A percentile compares a stretch with the other conserved stretches of the same genome.
phyloP scores from a whole-genome alignment of 2,113 vertebrate species.

The Syrmaticus mikado region DNA sequence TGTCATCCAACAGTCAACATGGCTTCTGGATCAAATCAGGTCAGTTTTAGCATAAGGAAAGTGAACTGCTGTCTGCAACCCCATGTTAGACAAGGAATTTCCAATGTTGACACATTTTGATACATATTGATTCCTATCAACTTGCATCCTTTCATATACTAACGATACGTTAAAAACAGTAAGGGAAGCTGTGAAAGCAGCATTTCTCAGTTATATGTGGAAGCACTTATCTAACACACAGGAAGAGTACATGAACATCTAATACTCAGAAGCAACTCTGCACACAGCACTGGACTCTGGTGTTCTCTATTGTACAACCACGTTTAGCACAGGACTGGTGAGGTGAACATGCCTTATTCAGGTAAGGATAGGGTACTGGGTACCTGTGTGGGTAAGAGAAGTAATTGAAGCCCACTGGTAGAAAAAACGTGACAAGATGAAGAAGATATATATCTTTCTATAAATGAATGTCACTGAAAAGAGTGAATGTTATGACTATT shows the following conservation, averaged over 20 bases:
- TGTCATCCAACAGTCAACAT: not conserved
- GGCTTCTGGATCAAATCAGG: not conserved
- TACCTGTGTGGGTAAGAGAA: not conserved
- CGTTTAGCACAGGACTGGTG: fast-evolving
- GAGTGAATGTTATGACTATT: not conserved
- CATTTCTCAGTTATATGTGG: not conserved
- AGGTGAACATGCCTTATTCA: not conserved
- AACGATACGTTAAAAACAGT: not conserved
- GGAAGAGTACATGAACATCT: not conserved
- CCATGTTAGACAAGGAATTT: not conserved
- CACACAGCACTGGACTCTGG: not conserved
- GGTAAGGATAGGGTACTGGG: fast-evolving
- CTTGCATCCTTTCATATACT: not conserved
- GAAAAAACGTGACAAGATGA: not conserved
- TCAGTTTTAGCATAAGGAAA: not conserved
- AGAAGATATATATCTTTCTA: not conserved
- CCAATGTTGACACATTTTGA: not conserved
- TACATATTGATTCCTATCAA: not conserved
- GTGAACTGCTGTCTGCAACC: not conserved
- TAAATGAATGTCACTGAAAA: not conserved
- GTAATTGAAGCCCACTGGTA: fast-evolving
- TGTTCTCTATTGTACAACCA: not conserved
- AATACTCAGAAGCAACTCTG: not conserved
- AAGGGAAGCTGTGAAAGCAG: not conserved
- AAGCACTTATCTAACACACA: not conserved